Evolutionary conservation across 2,888 invertebrate genomes (phyloP).

Genomic region (Lasioglossum villosulum): DNA sequence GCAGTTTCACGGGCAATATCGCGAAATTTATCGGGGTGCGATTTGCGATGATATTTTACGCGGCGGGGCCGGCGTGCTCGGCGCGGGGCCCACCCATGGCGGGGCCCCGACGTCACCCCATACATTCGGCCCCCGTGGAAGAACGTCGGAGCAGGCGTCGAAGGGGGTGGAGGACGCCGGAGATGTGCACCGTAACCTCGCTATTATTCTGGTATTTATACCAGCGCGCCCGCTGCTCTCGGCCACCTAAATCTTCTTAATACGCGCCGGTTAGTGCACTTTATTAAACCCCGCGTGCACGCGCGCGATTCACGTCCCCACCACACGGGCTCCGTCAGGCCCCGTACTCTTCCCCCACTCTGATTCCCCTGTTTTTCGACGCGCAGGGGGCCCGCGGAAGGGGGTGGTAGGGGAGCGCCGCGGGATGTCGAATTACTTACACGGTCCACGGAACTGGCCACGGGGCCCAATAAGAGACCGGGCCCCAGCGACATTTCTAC

Average conservation of each 20-base stretch:
- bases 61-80: constrained; percentile 69
- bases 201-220: constrained; percentile 82
- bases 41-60: constrained; percentile 82
- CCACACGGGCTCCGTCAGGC: neutral
- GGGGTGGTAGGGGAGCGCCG: constrained; percentile 47
- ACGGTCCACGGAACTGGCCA: constrained; percentile 41
- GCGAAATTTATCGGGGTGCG: constrained; percentile 81
- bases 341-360: neutral
- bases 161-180: constrained; percentile 53
- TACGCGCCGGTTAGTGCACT: constrained; percentile 79
- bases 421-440: constrained; percentile 63
- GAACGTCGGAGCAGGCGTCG: constrained; percentile 41
- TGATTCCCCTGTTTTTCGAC: neutral
- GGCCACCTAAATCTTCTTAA: constrained; percentile 81
- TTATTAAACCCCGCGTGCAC: constrained; percentile 74
- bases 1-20: constrained; percentile 78
- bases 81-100: constrained; percentile 78
- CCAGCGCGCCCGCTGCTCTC: constrained; percentile 72
- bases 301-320: constrained; percentile 45
- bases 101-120: constrained; percentile 78
- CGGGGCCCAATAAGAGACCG: constrained; percentile 60
- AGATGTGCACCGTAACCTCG: constrained; percentile 75
- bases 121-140: constrained; percentile 74
- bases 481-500: constrained; percentile 40
- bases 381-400: neutral